These are phyloP conservation scores for Lethrus apterus DNA, from an alignment of 1,140 invertebrate genomes.

Conservation along the genomic window DNA sequence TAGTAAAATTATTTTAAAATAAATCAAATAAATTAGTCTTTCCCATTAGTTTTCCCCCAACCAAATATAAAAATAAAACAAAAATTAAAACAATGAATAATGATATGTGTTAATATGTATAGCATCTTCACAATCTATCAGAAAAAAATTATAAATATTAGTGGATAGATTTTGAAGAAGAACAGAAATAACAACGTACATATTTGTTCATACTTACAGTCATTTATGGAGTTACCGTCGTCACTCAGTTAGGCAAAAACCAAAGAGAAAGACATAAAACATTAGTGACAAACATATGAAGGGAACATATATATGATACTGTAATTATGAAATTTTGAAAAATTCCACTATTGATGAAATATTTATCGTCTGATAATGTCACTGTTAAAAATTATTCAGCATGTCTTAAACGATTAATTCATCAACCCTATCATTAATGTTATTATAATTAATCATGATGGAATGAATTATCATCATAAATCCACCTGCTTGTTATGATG, in stretches of 20 bases:
- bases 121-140: not conserved
- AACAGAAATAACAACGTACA: slow-evolving; percentile 19
- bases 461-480: too few species aligned
- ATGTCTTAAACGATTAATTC: too few species aligned
- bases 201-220: slow-evolving; percentile 39
- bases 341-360: too few species aligned
- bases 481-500: too few species aligned
- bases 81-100: slow-evolving; percentile 5
- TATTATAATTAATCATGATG: too few species aligned
- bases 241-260: slow-evolving; percentile 43
- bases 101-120: not conserved
- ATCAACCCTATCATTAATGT: too few species aligned
- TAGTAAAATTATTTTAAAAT: not conserved
- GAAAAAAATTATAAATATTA: slow-evolving; percentile 2
- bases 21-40: slow-evolving; percentile 32
- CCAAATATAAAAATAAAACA: slow-evolving; percentile 16
- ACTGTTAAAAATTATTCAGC: too few species aligned
- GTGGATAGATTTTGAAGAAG: too few species aligned
- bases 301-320: too few species aligned
- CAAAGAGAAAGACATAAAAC: slow-evolving; percentile 42
- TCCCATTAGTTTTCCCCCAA: slow-evolving; percentile 39
- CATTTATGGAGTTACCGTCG: slow-evolving; percentile 32
- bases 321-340: too few species aligned
- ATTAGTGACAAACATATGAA: slow-evolving; percentile 23
- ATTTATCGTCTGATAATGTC: too few species aligned